Evolutionary conservation across 2,113 vertebrate genomes (phyloP), one percentile per base, ranked within the genome.

Genomic region (Xiphophorus couchianus): DNA sequence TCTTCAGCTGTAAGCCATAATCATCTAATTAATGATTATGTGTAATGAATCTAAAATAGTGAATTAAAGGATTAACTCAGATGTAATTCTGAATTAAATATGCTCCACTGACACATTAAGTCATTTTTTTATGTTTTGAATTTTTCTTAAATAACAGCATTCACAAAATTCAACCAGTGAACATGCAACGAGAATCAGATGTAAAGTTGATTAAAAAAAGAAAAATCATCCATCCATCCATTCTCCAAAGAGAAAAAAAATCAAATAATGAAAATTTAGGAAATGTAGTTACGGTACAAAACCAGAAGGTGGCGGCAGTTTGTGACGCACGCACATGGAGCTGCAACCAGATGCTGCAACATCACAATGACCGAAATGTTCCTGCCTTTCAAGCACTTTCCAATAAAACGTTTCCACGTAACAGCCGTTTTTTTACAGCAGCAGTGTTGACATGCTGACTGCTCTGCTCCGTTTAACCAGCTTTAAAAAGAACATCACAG

Each of bases 251-350:
- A 28, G 28, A 28, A 28, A 28, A 28, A 28, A 28, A 28, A 83
- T 39, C 7, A 58, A n/a, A 66, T 0, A 54, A 76, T 42, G 71
- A 76, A 70, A 42, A 73, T 28, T 11, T 30, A 28, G 27, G 8
- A 65, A 19, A 44, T 48, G 86, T 69, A 77, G 79, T 87, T 86
- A 85, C 88, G 90, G 85, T 74, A 84, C 63, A 76, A 25, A 35
- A 62, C 84, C 88, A 90, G 88, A 66, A 90, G 90, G 68, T 86
- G 90, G 90, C 83, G 86, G 78, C 84, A 84, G 75, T 73, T 81
- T 87, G 74, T 88, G 58, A 72, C 69, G 60, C 62, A 62, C 60
- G 66, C 65, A 66, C 60, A 67, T 9, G n/a, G 48, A 51, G 48
- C 19, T 58, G 60, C n/a, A 71, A 66, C 42, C 19, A 69, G 64